Conservation (phyloP, 2,888 invertebrate genomes). For the Panzeria rudis region DNA sequence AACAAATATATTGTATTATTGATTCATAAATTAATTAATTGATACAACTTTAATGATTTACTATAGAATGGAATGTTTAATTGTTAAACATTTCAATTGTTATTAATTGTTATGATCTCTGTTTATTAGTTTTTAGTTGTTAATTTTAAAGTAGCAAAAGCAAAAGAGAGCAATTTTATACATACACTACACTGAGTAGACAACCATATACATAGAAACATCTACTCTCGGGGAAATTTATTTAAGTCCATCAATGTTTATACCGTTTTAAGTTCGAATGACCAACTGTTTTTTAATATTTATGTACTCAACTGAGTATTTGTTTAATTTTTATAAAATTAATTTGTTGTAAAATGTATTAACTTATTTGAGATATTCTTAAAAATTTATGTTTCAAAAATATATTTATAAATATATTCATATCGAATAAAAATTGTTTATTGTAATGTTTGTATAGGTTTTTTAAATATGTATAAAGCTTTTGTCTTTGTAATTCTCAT, state of each 20-base stretch:
- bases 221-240: conserved; percentile 8
- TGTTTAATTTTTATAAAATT: not conserved
- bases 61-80: conserved; percentile 59
- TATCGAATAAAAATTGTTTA: too few species aligned
- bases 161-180: not conserved
- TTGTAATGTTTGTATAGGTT: too few species aligned
- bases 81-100: conserved; percentile 54
- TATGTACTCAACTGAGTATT: not conserved
- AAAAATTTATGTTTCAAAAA: too few species aligned
- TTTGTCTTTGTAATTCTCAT: too few species aligned
- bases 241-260: too few species aligned
- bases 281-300: too few species aligned
- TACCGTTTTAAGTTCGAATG: too few species aligned
- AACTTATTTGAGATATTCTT: too few species aligned
- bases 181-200: conserved; percentile 33
- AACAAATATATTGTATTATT: conserved; percentile 62
- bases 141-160: conserved; percentile 40
- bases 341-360: not conserved
- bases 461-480: too few species aligned
- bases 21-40: conserved; percentile 39
- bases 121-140: conserved; percentile 50
- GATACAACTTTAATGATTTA: conserved; percentile 41
- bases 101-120: conserved; percentile 54
- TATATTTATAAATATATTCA: too few species aligned
- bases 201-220: not conserved